Percentiles rank a stretch among this genome's conserved stretches.
Conservation (phyloP, 2,888 invertebrate species). For the Noctua janthe region DNA sequence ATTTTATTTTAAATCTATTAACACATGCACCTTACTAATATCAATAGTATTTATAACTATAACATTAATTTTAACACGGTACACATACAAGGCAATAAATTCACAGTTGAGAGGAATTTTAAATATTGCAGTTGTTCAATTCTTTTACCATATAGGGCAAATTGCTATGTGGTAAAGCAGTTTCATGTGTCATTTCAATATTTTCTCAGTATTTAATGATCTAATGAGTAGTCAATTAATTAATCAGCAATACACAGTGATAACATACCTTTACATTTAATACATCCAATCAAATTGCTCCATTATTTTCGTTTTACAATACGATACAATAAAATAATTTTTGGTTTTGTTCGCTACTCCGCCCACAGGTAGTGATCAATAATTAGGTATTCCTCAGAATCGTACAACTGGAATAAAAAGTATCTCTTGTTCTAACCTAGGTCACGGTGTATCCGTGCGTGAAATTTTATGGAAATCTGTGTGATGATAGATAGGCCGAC, state of each 20-base stretch:
- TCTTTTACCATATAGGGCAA: conserved; percentile 1
- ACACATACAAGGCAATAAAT: conserved; percentile 7
- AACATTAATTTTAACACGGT: neutral
- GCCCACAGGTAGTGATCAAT: neutral
- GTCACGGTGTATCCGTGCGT: neutral
- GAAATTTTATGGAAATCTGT: neutral
- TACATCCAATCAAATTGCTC: neutral
- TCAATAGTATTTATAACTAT: neutral
- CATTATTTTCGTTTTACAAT: neutral
- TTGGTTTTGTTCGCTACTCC: neutral
- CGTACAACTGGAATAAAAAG: neutral
- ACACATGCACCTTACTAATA: neutral
- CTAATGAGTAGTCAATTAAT: neutral
- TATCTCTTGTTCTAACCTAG: neutral
- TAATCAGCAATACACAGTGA: neutral
- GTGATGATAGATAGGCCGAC: neutral
- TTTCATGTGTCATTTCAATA: neutral
- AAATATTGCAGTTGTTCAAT: conserved; percentile 18
- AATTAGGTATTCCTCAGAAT: neutral
- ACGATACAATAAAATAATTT: neutral
- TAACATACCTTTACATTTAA: neutral
- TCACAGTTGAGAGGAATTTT: neutral
- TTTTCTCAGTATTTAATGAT: conserved; percentile 10
- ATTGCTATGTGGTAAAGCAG: neutral
- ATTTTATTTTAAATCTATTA: conserved; percentile 45